These are phyloP conservation scores for Pterocles orientalis DNA, from an alignment of 2,113 vertebrate genomes.

Conservation along the genomic window DNA sequence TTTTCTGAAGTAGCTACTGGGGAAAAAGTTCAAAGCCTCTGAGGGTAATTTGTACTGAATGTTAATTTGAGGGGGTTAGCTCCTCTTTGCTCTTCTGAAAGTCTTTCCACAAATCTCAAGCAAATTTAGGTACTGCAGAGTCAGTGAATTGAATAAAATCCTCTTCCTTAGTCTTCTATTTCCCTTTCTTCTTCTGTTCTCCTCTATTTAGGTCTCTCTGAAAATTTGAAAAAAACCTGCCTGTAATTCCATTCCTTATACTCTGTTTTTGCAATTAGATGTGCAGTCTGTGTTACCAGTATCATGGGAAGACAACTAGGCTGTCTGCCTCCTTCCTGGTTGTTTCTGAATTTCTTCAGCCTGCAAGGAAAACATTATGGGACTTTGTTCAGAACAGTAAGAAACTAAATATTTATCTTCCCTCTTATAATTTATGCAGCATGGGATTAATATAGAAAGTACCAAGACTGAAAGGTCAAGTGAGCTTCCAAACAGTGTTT, in stretches of 20 bases:
- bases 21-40: background rate
- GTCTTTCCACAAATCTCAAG: background rate
- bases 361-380: slow-evolving; percentile 48
- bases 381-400: slow-evolving; percentile 54
- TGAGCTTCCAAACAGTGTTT: slow-evolving; percentile 44
- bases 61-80: background rate
- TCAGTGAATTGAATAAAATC: background rate
- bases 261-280: slow-evolving; percentile 44
- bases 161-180: background rate
- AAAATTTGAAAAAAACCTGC: background rate
- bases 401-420: slow-evolving; percentile 70
- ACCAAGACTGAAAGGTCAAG: slow-evolving; percentile 52
- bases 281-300: background rate
- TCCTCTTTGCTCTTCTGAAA: background rate
- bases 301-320: slow-evolving; percentile 30
- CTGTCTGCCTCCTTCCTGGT: slow-evolving; percentile 43
- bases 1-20: background rate
- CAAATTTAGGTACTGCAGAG: background rate
- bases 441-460: slow-evolving; percentile 62
- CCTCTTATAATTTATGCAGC: slow-evolving; percentile 55
- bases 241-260: background rate
- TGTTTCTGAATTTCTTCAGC: slow-evolving; percentile 23
- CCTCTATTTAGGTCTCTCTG: background rate
- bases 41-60: background rate
- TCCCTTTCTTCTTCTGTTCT: background rate